Base-by-base conservation (phyloP, 2,888 invertebrate genomes). In the Oegoconia quadripuncta region DNA sequence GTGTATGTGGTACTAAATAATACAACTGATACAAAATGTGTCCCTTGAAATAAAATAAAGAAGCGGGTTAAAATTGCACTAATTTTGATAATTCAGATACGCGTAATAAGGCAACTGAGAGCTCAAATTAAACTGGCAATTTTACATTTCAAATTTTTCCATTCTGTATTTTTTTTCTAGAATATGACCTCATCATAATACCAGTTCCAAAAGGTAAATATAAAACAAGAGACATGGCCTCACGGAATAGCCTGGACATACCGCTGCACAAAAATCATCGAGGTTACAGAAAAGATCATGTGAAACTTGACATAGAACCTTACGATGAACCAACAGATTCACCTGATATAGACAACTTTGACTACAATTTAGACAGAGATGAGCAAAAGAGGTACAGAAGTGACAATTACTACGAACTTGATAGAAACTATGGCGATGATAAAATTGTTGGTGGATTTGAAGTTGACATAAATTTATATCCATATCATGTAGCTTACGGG, bases 401-500 rank as follows among this genome's bases (percentile, higher is more conserved):
- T 3, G 36, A 30, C 6, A 25, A 26, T 3, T 13, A 17, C 5
- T n/a, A 17, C 11, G 36, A 28, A n/a, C 4, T 14, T 4, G 28
- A 13, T 25, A 13, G 7, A 9, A 22, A 25, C 13, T 65, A 65
- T 30, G 77, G 69, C 0, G 70, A 74, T 15, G 70, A 81, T 39
- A 86, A 77, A 37, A 88, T 88, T 4, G 87, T 87, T 0, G 88
- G 87, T 1, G 88, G 88, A 1, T 25, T 50, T 2, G 75, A 78
- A 48, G 83, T 79, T 0, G 79, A 81, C 27, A 84, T 88, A 0
- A 79, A 72, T 46, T 45, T 83, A 18, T 86, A 83, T 52, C 88
- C 88, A 0, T 88, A 87, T 34, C 86, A 86, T 36, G 83, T 71
- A 0, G 73, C 72, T 0, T 88, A 88, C 55, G 87, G 84, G 0